A percentile compares a stretch with the other conserved stretches of the same genome.
Conservation (phyloP, 2,797 vertebrate species). For the Sphenodon punctatus region DNA sequence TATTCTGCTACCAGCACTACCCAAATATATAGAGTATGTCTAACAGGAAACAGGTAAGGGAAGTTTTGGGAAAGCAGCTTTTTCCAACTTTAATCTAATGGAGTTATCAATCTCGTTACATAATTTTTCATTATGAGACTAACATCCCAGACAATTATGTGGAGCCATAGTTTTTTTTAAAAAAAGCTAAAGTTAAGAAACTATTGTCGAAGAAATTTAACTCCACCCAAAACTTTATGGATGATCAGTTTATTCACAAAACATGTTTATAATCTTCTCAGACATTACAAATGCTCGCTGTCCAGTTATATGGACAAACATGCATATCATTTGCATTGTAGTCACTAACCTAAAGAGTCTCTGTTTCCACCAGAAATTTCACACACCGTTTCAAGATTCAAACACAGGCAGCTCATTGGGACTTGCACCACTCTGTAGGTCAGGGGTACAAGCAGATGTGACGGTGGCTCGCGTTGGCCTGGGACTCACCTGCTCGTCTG, state of each 20-base stretch:
- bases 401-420: too few species aligned
- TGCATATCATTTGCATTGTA: too few species aligned
- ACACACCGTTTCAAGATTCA: too few species aligned
- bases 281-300: too few species aligned
- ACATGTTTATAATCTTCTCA: neutral
- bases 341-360: too few species aligned
- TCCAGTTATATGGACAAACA: too few species aligned
- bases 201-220: accelerated
- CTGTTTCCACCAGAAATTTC: too few species aligned
- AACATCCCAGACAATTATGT: accelerated
- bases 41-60: neutral
- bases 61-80: neutral
- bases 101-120: neutral
- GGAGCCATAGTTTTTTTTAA: neutral
- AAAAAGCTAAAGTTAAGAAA: neutral
- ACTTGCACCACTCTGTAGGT: too few species aligned
- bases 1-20: neutral
- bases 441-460: too few species aligned
- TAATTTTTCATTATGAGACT: neutral
- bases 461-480: too few species aligned
- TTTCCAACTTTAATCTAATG: accelerated
- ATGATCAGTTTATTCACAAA: neutral
- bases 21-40: neutral
- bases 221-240: neutral
- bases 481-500: too few species aligned